Evolutionary conservation across 2,888 invertebrate genomes (phyloP), one percentile per base, ranked within the genome.

Genomic region (Lacanobia oleracea): DNA sequence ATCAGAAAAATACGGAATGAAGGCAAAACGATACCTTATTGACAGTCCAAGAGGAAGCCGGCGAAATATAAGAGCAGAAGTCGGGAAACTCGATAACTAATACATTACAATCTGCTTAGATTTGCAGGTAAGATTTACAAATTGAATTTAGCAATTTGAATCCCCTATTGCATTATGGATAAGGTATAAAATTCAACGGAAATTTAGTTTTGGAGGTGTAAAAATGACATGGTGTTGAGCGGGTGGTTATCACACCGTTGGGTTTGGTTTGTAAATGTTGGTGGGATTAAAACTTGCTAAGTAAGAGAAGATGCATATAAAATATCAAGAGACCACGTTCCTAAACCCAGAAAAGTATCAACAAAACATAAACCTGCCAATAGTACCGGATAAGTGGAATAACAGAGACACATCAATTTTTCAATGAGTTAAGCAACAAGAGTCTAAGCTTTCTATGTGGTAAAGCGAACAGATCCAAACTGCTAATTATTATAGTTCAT

Each of bases 61-160:
- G 59, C 14, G 27, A 75, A 82, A 83, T 79, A 75, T 64, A 65
- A 79, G 67, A 67, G 63, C 69, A 71, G 62, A 74, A 77, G 74
- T 81, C 70, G 56, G 75, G 59, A 75, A 86, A 84, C 75, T 79
- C 67, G 16, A 79, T 82, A 85, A 72, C 79, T 81, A 84, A 79
- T 84, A 82, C 77, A 79, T 86, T 81, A 77, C 77, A 79, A 78
- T 74, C 69, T 75, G 72, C 60, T 60, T 72, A 60, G 61, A 77
- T 68, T 68, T 71, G 53, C 75, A 72, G 57, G 59, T 74, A 59
- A 37, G 60, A 33, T 62, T 59, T 18, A n/a, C 64, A 64, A 77
- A 79, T 72, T 68, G 71, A 70, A 77, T 82, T 76, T 63, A 56
- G 51, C 48, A 54, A 72, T 72, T 54, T 51, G 68, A 65, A 50